phyloP scores from a whole-genome alignment of 2,888 invertebrate species.

The Rhopalosiphum nymphaeae region DNA sequence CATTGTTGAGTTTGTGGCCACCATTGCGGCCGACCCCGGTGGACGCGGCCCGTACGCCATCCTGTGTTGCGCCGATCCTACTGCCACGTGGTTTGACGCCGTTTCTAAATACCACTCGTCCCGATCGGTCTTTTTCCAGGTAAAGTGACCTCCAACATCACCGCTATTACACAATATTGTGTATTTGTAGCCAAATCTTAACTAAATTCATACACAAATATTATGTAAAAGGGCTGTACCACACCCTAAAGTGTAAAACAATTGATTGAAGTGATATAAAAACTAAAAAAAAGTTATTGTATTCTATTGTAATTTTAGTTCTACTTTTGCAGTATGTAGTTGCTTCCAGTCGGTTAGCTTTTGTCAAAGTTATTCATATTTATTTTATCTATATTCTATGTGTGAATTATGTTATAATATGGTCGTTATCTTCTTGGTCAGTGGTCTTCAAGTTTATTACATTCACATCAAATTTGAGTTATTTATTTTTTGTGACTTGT shows the following conservation, averaged over 20 bases:
- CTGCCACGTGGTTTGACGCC: constrained; percentile 43
- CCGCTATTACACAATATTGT: neutral
- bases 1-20: constrained; percentile 55
- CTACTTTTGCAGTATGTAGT: neutral
- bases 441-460: neutral
- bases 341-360: neutral
- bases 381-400: neutral
- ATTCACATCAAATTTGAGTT: neutral
- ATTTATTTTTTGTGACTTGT: neutral
- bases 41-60: constrained; percentile 19
- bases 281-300: neutral
- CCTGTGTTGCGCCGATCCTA: constrained; percentile 51
- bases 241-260: neutral
- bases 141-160: neutral
- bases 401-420: neutral
- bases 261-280: neutral
- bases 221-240: neutral
- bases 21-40: neutral
- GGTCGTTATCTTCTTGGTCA: neutral
- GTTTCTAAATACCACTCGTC: constrained; percentile 6
- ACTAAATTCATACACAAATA: neutral
- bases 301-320: neutral
- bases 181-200: neutral
- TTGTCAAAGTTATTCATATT: neutral
- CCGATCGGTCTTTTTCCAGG: constrained; percentile 43